These are phyloP conservation scores for Leptogaster cylindrica DNA, from an alignment of 2,888 invertebrate species.

Conservation along the genomic window DNA sequence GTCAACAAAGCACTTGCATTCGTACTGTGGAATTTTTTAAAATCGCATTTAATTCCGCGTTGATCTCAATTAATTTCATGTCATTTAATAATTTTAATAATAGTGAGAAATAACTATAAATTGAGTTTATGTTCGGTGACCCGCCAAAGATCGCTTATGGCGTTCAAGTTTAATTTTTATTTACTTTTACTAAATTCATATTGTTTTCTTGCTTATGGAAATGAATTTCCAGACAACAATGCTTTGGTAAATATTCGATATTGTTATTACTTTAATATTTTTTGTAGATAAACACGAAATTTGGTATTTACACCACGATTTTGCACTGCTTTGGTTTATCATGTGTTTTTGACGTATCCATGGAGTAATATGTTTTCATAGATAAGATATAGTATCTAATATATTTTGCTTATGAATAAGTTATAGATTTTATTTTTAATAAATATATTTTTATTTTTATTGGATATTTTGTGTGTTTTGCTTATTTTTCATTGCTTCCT, in stretches of 20 bases:
- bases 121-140: too few relatives aligned
- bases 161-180: background rate
- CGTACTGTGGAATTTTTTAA: too few relatives aligned
- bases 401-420: background rate
- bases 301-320: background rate
- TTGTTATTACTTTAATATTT: background rate
- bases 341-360: constrained; percentile 9
- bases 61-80: too few relatives aligned
- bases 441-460: background rate
- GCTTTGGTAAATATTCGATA: constrained; percentile 5
- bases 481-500: too few relatives aligned
- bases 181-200: background rate
- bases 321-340: constrained; percentile 15
- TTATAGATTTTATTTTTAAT: too few relatives aligned
- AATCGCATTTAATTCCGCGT: too few relatives aligned
- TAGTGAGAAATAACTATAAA: too few relatives aligned
- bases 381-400: background rate
- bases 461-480: too few relatives aligned
- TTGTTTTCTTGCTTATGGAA: background rate
- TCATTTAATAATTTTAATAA: too few relatives aligned
- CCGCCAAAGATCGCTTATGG: background rate
- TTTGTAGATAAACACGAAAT: background rate
- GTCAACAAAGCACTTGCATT: too few relatives aligned
- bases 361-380: background rate
- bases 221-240: background rate